Base-by-base conservation (phyloP, 1,140 invertebrate species). In the Caenorhabditis briggsae region DNA sequence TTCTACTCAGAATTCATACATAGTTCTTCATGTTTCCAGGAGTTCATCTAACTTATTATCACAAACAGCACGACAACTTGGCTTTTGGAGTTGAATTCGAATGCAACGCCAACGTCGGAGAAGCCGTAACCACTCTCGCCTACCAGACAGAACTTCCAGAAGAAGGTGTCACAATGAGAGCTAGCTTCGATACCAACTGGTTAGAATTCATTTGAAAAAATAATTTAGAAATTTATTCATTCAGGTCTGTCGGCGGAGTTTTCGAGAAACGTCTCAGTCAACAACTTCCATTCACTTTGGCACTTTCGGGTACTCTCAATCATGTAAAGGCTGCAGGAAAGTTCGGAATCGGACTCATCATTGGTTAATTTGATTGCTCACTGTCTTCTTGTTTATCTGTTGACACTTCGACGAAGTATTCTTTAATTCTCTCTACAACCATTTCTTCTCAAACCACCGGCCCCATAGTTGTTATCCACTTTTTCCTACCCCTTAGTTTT, bases 71-170 rank as follows among this genome's bases (percentile, higher is more conserved):
- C 93, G 96, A 97, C 91, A 95, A 97, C 91, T 93, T 99, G 82
- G 95, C 95, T 88, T 94, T 93, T 84, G 94, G 94, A 41, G 94
- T 94, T 14, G 94, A 95, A 88, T 90, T 94, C 50, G 94, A 95
- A 84, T 95, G 96, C 11, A 97, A 96, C 92, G 61, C 82, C 14
- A 84, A 84, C 43, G 82, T 84, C 14, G 86, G 86, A 84, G 86
- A 87, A 48, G 56, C 96, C 7, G 95, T 96, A n/a, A 96, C 96
- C 50, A 96, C 96, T 1, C 94, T 99, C 89, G 97, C 95, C 23
- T 99, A 99, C 93, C 97, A 99, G 93, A 94, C 98, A 83, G 97
- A 98, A 93, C 94, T 99, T 92, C 97, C 97, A 23, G 98, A 97
- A 93, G 96, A 96, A 65, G 97, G 98, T 93, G 94, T 98, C 88